These are phyloP conservation scores for Eulemur macaco DNA, from an alignment of 2,113 vertebrate species.

Conservation along the genomic window DNA sequence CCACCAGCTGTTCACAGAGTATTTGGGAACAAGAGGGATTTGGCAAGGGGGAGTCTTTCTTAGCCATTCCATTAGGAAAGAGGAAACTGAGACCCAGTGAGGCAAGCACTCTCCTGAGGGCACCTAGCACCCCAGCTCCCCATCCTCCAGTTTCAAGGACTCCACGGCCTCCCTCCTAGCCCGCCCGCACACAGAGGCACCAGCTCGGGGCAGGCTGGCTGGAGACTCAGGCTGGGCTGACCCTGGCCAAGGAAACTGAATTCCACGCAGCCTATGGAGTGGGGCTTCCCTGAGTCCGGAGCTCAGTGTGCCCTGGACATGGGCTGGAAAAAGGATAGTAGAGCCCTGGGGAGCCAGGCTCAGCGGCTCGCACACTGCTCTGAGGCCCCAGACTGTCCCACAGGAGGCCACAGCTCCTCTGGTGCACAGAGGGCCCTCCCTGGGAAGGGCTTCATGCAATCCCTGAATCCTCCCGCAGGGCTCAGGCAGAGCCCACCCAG, in stretches of 20 bases:
- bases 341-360: not conserved
- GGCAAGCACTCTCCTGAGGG: not conserved
- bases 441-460: not conserved
- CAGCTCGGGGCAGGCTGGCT: not conserved
- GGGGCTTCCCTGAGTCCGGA: not conserved
- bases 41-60: not conserved
- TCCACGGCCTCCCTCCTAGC: not conserved
- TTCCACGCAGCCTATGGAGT: not conserved
- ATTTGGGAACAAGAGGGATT: not conserved
- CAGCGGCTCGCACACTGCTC: rapidly evolving
- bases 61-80: not conserved
- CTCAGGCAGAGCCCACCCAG: not conserved
- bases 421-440: not conserved
- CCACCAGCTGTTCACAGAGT: not conserved
- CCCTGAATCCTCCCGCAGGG: not conserved
- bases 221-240: not conserved
- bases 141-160: not conserved
- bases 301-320: not conserved
- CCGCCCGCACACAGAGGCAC: not conserved
- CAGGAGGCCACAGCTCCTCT: not conserved
- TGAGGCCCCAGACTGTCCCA: not conserved
- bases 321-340: not conserved
- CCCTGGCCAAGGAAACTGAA: not conserved
- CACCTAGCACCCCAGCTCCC: not conserved
- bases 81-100: not conserved